Conservation (phyloP, 2,888 invertebrate species). For the Hoplodrina blanda region DNA sequence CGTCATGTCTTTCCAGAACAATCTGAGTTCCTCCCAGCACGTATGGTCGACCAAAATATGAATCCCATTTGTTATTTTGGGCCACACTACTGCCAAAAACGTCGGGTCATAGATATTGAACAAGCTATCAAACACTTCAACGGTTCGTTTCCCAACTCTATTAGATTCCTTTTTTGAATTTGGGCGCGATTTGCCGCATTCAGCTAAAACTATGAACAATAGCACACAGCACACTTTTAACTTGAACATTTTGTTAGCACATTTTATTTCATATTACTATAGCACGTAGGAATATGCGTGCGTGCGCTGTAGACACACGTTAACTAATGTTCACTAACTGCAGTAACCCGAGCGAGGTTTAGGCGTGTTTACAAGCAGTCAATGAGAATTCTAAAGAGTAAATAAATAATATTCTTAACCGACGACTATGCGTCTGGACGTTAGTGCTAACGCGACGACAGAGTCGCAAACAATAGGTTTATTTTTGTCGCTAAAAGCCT, state of each 20-base stretch:
- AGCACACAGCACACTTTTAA: conserved; percentile 63
- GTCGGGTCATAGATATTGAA: conserved; percentile 86
- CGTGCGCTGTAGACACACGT: conserved; percentile 52
- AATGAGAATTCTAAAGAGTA: conserved; percentile 23
- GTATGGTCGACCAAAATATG: conserved; percentile 80
- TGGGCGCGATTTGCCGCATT: conserved; percentile 66
- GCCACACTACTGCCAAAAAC: conserved; percentile 86
- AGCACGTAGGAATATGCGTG: conserved; percentile 44
- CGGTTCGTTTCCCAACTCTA: conserved; percentile 67
- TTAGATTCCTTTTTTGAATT: conserved; percentile 70
- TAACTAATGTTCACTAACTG: conserved; percentile 56
- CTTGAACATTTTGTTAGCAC: conserved; percentile 66
- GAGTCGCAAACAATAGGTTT: neutral
- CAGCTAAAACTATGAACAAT: conserved; percentile 60
- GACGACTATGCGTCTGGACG: neutral
- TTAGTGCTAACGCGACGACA: neutral
- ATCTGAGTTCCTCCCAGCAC: conserved; percentile 85
- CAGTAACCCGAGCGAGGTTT: conserved; percentile 26
- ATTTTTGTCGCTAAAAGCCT: neutral
- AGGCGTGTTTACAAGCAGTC: conserved; percentile 56
- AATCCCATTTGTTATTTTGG: conserved; percentile 81
- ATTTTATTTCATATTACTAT: conserved; percentile 60
- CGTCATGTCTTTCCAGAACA: conserved; percentile 82
- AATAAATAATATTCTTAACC: conserved; percentile 8
- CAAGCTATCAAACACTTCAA: conserved; percentile 80